Conservation (phyloP, 2,113 vertebrate species). For the Aix galericulata region DNA sequence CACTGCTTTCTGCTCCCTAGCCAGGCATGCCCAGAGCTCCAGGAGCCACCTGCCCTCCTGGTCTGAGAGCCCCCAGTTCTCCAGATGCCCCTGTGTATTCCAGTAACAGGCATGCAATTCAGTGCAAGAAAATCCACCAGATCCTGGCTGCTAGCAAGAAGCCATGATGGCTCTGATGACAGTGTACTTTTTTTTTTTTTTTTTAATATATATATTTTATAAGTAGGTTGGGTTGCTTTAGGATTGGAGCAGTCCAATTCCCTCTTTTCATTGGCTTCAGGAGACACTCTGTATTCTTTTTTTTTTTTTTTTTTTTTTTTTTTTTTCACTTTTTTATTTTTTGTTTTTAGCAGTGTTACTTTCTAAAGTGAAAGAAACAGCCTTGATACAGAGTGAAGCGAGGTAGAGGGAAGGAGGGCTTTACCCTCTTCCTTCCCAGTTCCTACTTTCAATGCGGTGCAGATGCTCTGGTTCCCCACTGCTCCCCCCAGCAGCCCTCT, state of each 20-base stretch:
- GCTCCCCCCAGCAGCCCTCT: rapidly evolving
- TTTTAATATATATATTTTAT: background rate
- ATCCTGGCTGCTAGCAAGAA: background rate
- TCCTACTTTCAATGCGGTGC: background rate
- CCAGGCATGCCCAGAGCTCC: background rate
- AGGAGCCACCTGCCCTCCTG: too few species aligned
- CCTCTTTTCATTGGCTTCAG: background rate
- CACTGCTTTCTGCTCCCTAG: background rate
- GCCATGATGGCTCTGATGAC: background rate
- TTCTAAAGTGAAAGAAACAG: background rate
- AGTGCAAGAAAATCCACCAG: rapidly evolving
- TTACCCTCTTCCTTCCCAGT: background rate
- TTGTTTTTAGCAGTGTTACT: background rate
- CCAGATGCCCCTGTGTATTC: rapidly evolving
- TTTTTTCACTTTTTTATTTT: background rate
- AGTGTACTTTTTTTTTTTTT: background rate
- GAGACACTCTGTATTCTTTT: background rate
- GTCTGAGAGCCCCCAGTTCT: background rate
- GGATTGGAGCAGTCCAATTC: background rate
- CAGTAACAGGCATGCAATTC: background rate
- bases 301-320: background rate
- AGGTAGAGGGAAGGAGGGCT: background rate
- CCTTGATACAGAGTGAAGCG: rapidly evolving
- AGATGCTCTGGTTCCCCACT: background rate
- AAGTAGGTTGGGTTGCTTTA: rapidly evolving